Evolutionary conservation across 2,797 vertebrate species (phyloP).

Genomic region (Novumbra hubbsi): DNA sequence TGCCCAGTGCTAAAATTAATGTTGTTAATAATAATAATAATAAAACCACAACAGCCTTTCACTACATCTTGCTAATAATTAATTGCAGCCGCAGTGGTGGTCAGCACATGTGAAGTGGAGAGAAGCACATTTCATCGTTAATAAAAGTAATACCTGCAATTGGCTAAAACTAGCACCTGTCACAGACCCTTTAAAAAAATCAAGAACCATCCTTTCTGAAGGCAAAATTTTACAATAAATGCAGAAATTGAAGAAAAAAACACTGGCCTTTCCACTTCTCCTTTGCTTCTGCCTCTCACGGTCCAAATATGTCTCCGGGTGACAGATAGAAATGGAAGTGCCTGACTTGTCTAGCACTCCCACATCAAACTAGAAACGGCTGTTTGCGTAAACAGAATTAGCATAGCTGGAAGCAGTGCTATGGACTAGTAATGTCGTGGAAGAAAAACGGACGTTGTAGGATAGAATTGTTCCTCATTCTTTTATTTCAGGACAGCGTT

Average conservation of each 20-base stretch:
- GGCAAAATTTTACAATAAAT: too few relatives aligned
- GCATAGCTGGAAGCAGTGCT: slow-evolving; percentile 33
- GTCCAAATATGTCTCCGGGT: slow-evolving; percentile 11
- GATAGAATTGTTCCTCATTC: slow-evolving; percentile 30
- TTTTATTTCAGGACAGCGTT: not conserved
- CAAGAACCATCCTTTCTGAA: too few relatives aligned
- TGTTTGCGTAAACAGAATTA: slow-evolving; percentile 44
- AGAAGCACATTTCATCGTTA: too few relatives aligned
- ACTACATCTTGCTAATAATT: too few relatives aligned
- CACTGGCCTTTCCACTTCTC: slow-evolving; percentile 6
- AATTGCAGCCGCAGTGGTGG: too few relatives aligned
- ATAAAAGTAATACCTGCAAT: not conserved
- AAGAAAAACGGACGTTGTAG: slow-evolving; percentile 32
- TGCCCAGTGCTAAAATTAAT: too few relatives aligned
- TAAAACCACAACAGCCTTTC: too few relatives aligned
- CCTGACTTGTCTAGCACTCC: not conserved
- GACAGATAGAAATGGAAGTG: slow-evolving; percentile 17
- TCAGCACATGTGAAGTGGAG: too few relatives aligned
- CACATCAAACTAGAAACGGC: slow-evolving; percentile 3
- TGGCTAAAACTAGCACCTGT: not conserved
- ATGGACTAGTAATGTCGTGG: slow-evolving; percentile 16
- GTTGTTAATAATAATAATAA: too few relatives aligned
- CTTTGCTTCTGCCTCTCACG: slow-evolving; percentile 11
- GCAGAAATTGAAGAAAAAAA: not conserved
- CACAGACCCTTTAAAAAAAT: too few relatives aligned